phyloP scores from a whole-genome alignment of 2,113 vertebrate species.

The Mesitornis unicolor region DNA sequence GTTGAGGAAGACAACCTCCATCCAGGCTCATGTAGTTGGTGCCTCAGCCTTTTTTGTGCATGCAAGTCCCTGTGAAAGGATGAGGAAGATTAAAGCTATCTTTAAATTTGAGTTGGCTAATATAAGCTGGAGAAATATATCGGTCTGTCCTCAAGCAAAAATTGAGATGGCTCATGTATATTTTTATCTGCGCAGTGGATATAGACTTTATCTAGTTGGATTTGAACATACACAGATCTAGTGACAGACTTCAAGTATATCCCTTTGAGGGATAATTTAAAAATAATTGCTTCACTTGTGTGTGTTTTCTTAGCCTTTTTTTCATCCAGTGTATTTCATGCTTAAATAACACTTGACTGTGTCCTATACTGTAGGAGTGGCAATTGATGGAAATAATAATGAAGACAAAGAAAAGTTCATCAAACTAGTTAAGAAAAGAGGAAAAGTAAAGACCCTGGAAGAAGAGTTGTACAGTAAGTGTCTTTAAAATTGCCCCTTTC shows the following conservation, averaged over 20 bases:
- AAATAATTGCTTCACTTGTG: background rate
- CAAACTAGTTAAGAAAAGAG: slow-evolving; percentile 88
- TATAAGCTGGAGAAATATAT: background rate
- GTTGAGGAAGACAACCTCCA: background rate
- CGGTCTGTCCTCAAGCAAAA: background rate
- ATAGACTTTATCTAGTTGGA: background rate
- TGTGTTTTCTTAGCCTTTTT: background rate
- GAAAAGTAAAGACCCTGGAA: slow-evolving; percentile 92
- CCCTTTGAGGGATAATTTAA: background rate
- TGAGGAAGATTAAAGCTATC: background rate
- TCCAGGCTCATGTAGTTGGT: background rate
- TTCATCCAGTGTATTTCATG: background rate
- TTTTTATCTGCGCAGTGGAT: background rate
- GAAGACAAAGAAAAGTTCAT: slow-evolving; percentile 79
- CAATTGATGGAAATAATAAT: slow-evolving; percentile 87
- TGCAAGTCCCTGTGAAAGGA: background rate
- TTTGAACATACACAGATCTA: background rate
- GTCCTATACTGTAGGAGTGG: slow-evolving; percentile 78
- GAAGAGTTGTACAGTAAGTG: slow-evolving; percentile 91
- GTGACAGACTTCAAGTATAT: background rate
- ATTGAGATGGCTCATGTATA: background rate
- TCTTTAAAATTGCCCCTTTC: background rate
- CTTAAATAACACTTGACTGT: background rate
- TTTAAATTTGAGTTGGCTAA: background rate
- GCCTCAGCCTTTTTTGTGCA: background rate